Evolutionary conservation across 2,113 vertebrate genomes (phyloP).

Genomic region (Geothlypis trichas): DNA sequence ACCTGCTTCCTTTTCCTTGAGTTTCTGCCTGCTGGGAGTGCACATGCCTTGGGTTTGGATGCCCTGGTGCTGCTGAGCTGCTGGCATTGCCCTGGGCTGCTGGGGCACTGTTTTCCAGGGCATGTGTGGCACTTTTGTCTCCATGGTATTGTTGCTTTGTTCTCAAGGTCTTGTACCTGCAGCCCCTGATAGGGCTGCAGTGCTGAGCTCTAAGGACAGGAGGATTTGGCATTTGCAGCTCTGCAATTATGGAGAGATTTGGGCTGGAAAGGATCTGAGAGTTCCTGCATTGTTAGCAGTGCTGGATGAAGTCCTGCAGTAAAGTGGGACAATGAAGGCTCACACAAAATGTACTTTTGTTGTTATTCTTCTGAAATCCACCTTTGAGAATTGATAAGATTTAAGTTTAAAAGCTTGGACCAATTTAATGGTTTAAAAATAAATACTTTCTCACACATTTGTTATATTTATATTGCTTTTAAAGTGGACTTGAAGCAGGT

Average conservation of each 20-base stretch:
- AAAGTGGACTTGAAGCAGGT: not conserved
- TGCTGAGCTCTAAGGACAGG: not conserved
- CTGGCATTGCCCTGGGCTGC: not conserved
- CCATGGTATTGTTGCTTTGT: rapidly evolving
- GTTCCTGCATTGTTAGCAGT: not conserved
- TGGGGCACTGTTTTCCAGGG: not conserved
- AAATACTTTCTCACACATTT: not conserved
- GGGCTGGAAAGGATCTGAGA: not conserved
- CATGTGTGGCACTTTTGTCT: rapidly evolving
- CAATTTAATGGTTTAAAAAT: not conserved
- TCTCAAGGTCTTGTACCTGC: not conserved
- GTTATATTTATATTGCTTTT: not conserved
- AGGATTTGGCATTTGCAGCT: not conserved
- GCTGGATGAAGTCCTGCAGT: not conserved
- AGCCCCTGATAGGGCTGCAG: not conserved
- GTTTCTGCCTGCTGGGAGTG: not conserved
- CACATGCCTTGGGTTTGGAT: not conserved
- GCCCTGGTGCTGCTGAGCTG: not conserved
- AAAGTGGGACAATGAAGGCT: not conserved
- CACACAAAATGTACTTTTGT: not conserved
- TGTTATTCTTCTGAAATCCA: not conserved
- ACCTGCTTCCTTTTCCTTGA: not conserved
- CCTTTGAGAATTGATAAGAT: not conserved
- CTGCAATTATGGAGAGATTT: not conserved
- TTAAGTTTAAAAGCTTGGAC: not conserved